These are phyloP conservation scores for Neosalanx taihuensis DNA, from an alignment of 2,797 vertebrate genomes.

Conservation along the genomic window DNA sequence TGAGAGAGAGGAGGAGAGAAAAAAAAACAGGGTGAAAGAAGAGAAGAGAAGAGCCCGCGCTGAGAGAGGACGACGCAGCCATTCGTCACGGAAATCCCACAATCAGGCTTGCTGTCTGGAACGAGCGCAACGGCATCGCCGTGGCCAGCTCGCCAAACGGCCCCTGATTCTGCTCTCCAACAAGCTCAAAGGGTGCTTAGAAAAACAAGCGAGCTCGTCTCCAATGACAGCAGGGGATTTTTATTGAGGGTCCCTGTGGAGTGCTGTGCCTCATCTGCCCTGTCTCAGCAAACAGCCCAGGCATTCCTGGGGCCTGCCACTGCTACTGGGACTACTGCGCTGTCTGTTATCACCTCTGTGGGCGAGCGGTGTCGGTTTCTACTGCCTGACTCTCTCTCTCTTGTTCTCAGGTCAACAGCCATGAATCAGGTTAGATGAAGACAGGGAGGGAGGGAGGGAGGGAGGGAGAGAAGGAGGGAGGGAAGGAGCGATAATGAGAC, in stretches of 20 bases:
- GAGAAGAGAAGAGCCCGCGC: neutral
- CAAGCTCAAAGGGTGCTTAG: slow-evolving; percentile 56
- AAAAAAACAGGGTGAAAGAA: neutral
- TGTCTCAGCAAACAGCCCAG: slow-evolving; percentile 31
- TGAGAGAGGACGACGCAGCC: slow-evolving; percentile 12
- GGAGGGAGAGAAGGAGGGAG: neutral
- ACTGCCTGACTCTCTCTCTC: slow-evolving; percentile 21
- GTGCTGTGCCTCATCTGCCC: slow-evolving; percentile 26
- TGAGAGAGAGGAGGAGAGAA: neutral
- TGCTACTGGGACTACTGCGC: slow-evolving; percentile 37
- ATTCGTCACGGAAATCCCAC: slow-evolving; percentile 61
- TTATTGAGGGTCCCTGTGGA: slow-evolving; percentile 32
- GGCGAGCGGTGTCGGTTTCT: slow-evolving; percentile 42
- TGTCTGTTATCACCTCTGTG: slow-evolving; percentile 39
- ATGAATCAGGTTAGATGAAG: slow-evolving; percentile 47
- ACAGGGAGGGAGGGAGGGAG: slow-evolving; percentile 6
- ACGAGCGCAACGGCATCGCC: slow-evolving; percentile 34
- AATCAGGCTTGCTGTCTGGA: slow-evolving; percentile 52
- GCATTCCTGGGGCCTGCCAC: slow-evolving; percentile 38
- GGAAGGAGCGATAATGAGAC: slow-evolving; percentile 31
- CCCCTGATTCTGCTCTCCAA: slow-evolving; percentile 53
- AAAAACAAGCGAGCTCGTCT: slow-evolving; percentile 59
- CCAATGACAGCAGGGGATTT: slow-evolving; percentile 50
- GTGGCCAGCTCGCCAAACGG: slow-evolving; percentile 48
- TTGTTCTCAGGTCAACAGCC: slow-evolving; percentile 42